Conservation (phyloP, 2,113 vertebrate genomes). For the Emydocephalus ijimae region DNA sequence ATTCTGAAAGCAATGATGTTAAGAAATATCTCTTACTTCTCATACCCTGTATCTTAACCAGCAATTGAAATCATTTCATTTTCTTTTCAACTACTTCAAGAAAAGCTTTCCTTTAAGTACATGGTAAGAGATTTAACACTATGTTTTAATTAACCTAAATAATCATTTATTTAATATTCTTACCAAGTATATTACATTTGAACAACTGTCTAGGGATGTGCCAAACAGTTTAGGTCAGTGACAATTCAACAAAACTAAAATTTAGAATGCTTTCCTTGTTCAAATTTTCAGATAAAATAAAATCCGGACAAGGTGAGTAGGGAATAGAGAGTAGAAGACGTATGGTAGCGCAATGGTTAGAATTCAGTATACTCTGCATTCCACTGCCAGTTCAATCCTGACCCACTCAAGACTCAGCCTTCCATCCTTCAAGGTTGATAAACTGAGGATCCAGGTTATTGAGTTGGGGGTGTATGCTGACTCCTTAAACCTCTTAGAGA, state of each 20-base stretch:
- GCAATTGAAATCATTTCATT: background rate
- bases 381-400: background rate
- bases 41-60: background rate
- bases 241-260: background rate
- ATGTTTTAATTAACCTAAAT: background rate
- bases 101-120: background rate
- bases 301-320: background rate
- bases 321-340: background rate
- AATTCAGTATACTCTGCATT: background rate
- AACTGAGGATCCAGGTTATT: background rate
- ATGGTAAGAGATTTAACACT: background rate
- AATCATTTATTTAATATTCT: background rate
- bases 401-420: background rate
- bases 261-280: background rate
- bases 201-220: background rate
- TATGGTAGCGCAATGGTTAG: background rate
- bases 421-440: background rate
- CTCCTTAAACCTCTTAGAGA: background rate
- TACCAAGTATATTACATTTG: constrained; percentile 3
- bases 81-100: background rate
- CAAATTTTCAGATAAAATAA: background rate
- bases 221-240: background rate
- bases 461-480: background rate
- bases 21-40: background rate
- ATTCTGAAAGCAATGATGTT: background rate